These are phyloP conservation scores for Taxidea taxus DNA, from an alignment of 2,113 vertebrate genomes.

Conservation along the genomic window DNA sequence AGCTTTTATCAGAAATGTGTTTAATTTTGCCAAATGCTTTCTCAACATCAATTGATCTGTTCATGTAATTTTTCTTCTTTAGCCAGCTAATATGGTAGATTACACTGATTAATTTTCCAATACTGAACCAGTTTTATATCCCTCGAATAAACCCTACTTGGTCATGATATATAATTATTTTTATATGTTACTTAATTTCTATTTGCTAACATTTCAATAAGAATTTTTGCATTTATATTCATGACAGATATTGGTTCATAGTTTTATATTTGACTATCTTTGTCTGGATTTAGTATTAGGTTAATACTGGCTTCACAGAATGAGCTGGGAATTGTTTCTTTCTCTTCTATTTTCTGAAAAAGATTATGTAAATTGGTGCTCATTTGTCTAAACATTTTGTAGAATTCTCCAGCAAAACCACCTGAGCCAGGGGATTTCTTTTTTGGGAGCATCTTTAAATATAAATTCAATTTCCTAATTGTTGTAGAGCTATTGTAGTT, in stretches of 20 bases:
- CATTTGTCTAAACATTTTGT: neutral
- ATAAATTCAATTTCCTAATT: neutral
- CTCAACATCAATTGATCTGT: neutral
- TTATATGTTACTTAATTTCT: neutral
- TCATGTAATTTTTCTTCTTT: neutral
- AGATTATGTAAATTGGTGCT: neutral
- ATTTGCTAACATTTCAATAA: neutral
- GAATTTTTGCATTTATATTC: neutral
- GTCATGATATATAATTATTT: neutral
- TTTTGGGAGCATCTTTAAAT: neutral
- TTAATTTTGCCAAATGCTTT: neutral
- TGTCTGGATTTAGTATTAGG: neutral
- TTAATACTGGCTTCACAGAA: neutral
- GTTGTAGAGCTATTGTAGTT: neutral
- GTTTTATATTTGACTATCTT: neutral
- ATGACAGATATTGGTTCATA: neutral
- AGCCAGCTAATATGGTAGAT: neutral
- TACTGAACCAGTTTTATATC: neutral
- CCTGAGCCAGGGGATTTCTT: neutral
- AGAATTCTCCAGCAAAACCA: slow-evolving; percentile 10
- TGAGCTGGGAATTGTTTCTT: neutral
- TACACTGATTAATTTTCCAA: neutral
- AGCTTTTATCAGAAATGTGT: neutral
- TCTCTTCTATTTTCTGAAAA: neutral
- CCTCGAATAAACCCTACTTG: neutral